These are phyloP conservation scores for Sceloporus tristichus DNA, from an alignment of 2,113 vertebrate genomes.

Conservation along the genomic window DNA sequence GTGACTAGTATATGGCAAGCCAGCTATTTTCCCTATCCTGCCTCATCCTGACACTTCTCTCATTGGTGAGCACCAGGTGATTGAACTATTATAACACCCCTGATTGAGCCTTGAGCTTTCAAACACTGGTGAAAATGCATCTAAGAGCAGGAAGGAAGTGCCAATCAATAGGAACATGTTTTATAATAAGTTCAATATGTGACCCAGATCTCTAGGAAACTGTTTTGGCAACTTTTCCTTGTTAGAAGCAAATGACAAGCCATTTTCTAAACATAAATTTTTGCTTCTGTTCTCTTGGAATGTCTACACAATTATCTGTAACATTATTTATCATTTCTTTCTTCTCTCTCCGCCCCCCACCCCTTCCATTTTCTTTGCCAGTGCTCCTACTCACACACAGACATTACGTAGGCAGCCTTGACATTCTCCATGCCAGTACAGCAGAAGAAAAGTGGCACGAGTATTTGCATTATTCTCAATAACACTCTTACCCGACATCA, in stretches of 20 bases:
- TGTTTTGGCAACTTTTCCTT: slow-evolving; percentile 47
- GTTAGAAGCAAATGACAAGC: slow-evolving; percentile 59
- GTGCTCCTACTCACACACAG: slow-evolving; percentile 56
- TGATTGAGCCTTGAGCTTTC: background rate
- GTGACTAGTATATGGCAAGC: background rate
- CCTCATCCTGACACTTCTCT: background rate
- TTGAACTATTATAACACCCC: fast-evolving
- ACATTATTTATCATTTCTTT: slow-evolving; percentile 21
- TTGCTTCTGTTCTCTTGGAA: slow-evolving; percentile 55
- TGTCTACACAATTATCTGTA: slow-evolving; percentile 46
- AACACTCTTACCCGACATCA: slow-evolving; percentile 26
- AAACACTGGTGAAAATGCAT: background rate
- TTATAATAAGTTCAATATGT: slow-evolving; percentile 52
- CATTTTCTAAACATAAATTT: slow-evolving; percentile 59
- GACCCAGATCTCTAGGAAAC: slow-evolving; percentile 57
- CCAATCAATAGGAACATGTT: background rate
- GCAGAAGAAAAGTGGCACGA: slow-evolving; percentile 54
- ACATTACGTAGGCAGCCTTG: slow-evolving; percentile 38
- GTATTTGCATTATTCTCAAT: slow-evolving; percentile 54
- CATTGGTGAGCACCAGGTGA: fast-evolving
- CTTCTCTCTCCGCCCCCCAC: fast-evolving
- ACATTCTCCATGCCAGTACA: background rate
- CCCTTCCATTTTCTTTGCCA: slow-evolving; percentile 43
- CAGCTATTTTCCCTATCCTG: background rate
- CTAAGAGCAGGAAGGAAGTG: slow-evolving; percentile 11